Evolutionary conservation across 1,140 invertebrate species (phyloP).

Genomic region (Macrosteles quadrilineatus): DNA sequence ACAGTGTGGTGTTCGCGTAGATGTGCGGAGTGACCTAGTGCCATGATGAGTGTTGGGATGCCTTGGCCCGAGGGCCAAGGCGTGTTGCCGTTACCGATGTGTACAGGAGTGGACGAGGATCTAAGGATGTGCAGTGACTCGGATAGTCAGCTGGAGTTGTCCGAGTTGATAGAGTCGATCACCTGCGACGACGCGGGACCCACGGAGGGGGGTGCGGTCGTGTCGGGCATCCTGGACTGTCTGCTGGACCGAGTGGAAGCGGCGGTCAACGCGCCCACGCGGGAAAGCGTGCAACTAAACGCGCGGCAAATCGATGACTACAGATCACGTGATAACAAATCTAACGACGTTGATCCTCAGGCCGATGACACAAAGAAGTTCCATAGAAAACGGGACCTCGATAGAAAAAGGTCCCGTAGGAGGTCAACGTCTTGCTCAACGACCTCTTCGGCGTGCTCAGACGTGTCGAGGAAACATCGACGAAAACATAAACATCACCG

Average conservation of each 20-base stretch:
- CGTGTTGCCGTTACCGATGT: background rate
- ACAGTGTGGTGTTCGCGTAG: background rate
- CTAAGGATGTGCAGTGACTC: constrained; percentile 22
- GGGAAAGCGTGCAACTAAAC: constrained; percentile 20
- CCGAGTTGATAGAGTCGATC: constrained; percentile 21
- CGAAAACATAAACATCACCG: constrained; percentile 39
- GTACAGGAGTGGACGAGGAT: constrained; percentile 7
- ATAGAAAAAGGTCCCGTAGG: constrained; percentile 33
- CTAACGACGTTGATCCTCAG: background rate
- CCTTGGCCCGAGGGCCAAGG: constrained; percentile 1
- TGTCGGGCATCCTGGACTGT: constrained; percentile 16
- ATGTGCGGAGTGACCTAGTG: constrained; percentile 20
- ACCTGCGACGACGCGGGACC: background rate
- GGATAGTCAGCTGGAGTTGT: constrained; percentile 19
- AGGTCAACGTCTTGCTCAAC: constrained; percentile 37
- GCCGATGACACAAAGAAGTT: background rate
- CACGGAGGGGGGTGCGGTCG: background rate
- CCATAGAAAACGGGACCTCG: constrained; percentile 28
- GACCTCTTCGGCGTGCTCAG: constrained; percentile 36
- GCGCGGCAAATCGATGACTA: constrained; percentile 21
- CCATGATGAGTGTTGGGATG: constrained; percentile 16
- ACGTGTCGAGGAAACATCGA: constrained; percentile 30
- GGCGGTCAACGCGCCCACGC: constrained; percentile 8
- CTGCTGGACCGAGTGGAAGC: constrained; percentile 22
- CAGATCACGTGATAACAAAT: constrained; percentile 13